Evolutionary conservation across 1,140 invertebrate species (phyloP).

Genomic region (Drosophila ercepeae): DNA sequence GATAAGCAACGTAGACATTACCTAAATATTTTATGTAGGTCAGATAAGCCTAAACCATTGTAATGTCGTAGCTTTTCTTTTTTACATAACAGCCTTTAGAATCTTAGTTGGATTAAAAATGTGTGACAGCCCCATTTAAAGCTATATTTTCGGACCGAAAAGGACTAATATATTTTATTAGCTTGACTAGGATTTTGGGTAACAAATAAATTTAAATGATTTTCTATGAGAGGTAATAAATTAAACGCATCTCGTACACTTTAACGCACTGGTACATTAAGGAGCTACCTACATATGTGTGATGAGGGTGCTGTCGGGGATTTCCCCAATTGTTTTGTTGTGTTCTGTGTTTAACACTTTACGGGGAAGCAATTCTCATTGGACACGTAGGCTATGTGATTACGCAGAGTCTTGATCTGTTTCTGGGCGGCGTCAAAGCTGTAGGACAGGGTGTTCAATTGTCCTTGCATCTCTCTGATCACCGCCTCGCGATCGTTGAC

Average conservation of each 20-base stretch:
- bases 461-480: slow-evolving; percentile 80
- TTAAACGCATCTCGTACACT: background rate
- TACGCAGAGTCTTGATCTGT: slow-evolving; percentile 80
- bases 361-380: slow-evolving; percentile 82
- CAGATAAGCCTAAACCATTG: background rate
- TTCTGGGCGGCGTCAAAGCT: slow-evolving; percentile 83
- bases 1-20: slow-evolving; percentile 6
- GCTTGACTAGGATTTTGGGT: background rate
- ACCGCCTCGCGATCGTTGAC: slow-evolving; percentile 88
- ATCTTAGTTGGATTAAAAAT: background rate
- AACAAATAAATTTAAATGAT: slow-evolving; percentile 8
- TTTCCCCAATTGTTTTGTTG: background rate
- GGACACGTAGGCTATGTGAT: slow-evolving; percentile 79
- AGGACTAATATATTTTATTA: background rate
- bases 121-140: too few relatives aligned
- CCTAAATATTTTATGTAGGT: background rate
- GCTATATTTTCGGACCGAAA: background rate
- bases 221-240: background rate
- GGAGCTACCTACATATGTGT: background rate
- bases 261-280: background rate
- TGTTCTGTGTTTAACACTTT: slow-evolving; percentile 56
- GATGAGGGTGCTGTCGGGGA: background rate
- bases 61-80: background rate
- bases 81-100: background rate
- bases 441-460: slow-evolving; percentile 74